phyloP scores from a whole-genome alignment of 2,888 invertebrate species.

The Gastrophysa polygoni region DNA sequence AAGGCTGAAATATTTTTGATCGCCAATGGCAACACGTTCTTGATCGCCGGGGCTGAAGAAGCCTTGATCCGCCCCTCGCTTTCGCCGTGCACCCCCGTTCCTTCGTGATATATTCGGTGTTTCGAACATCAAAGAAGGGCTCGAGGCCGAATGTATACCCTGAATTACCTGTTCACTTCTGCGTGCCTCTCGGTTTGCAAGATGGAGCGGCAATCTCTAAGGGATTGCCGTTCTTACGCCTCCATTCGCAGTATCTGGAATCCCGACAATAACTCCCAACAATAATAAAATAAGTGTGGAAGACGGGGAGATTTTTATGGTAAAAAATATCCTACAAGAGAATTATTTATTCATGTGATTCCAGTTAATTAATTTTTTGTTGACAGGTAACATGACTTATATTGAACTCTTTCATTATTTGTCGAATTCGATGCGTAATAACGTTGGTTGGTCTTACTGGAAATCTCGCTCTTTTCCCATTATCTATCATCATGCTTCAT shows the following conservation, averaged over 20 bases:
- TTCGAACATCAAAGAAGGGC: conserved; percentile 15
- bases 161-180: conserved; percentile 10
- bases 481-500: too few relatives aligned
- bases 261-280: not conserved
- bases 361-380: too few relatives aligned
- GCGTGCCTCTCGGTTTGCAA: not conserved
- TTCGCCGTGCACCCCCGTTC: not conserved
- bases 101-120: conserved; percentile 8
- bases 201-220: not conserved
- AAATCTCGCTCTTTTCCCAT: too few relatives aligned
- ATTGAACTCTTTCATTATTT: too few relatives aligned
- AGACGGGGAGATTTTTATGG: not conserved
- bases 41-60: too few relatives aligned
- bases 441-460: too few relatives aligned
- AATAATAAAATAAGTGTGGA: too few relatives aligned
- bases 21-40: too few relatives aligned
- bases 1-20: too few relatives aligned
- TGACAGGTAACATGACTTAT: too few relatives aligned
- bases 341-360: not conserved
- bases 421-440: too few relatives aligned
- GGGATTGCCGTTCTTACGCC: not conserved
- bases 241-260: not conserved
- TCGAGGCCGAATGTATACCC: conserved; percentile 4
- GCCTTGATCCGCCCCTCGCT: not conserved
- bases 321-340: not conserved